Evolutionary conservation across 2,888 invertebrate genomes (phyloP).

Genomic region (Caenorhabditis imperialis): DNA sequence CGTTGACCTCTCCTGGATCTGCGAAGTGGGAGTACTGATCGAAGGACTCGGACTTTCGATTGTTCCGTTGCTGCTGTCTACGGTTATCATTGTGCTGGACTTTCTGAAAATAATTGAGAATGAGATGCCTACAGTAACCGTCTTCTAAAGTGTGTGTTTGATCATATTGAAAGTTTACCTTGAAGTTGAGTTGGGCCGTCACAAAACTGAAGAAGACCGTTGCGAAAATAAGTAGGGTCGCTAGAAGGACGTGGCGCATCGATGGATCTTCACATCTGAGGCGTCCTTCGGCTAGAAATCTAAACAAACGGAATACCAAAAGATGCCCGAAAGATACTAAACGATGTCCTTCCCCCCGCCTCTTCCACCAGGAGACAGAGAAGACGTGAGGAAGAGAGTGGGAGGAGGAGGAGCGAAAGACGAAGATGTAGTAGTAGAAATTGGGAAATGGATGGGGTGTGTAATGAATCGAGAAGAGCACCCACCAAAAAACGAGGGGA

Average conservation of each 20-base stretch:
- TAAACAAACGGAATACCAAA: slow-evolving; percentile 8
- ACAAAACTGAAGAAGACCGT: slow-evolving; percentile 9
- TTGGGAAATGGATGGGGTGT: slow-evolving; percentile 48
- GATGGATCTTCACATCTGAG: slow-evolving; percentile 43
- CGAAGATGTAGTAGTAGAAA: slow-evolving; percentile 42
- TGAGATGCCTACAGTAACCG: slow-evolving; percentile 1
- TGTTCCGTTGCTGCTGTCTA: slow-evolving; percentile 39
- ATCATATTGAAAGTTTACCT: slow-evolving; percentile 3
- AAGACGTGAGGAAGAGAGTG: neutral
- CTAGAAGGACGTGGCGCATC: slow-evolving; percentile 45
- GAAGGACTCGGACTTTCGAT: slow-evolving; percentile 41
- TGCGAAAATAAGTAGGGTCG: slow-evolving; percentile 30
- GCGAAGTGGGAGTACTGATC: slow-evolving; percentile 29
- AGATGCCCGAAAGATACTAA: slow-evolving; percentile 49
- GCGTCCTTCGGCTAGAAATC: slow-evolving; percentile 17
- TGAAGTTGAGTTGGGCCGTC: slow-evolving; percentile 27
- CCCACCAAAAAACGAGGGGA: neutral
- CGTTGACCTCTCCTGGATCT: slow-evolving; percentile 48
- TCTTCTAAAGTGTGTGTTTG: no score
- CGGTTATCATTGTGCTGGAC: slow-evolving; percentile 40
- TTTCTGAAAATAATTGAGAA: slow-evolving; percentile 12
- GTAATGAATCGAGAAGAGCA: slow-evolving; percentile 48
- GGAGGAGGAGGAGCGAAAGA: slow-evolving; percentile 20
- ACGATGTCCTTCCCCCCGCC: slow-evolving; percentile 29
- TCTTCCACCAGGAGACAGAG: slow-evolving; percentile 13